A percentile compares a stretch with the other conserved stretches of the same genome.
These are phyloP conservation scores for Drosophila ochracea DNA, from an alignment of 2,888 invertebrate genomes.

Conservation along the genomic window DNA sequence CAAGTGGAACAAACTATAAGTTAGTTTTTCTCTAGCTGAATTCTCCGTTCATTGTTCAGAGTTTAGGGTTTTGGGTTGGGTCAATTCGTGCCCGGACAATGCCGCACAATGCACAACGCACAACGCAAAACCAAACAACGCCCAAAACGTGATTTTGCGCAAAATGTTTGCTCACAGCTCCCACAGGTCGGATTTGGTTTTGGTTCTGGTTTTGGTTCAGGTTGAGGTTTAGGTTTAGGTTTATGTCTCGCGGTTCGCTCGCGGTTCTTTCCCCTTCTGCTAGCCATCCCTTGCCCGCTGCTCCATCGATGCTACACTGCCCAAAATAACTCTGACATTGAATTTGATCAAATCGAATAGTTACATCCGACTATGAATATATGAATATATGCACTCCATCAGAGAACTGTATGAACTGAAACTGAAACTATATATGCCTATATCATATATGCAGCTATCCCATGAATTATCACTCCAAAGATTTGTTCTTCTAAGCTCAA, in stretches of 20 bases:
- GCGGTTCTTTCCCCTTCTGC: neutral
- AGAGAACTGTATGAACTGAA: too few relatives aligned
- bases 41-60: slow-evolving; percentile 42
- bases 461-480: neutral
- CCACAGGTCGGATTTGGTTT: slow-evolving; percentile 53
- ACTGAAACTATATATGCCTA: neutral
- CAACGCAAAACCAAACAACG: slow-evolving; percentile 75
- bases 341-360: too few relatives aligned
- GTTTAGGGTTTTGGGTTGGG: slow-evolving; percentile 43
- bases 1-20: slow-evolving; percentile 75
- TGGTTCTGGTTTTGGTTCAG: slow-evolving; percentile 10
- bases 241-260: slow-evolving; percentile 35
- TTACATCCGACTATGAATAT: too few relatives aligned
- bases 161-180: slow-evolving; percentile 59
- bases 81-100: slow-evolving; percentile 40
- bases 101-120: slow-evolving; percentile 36
- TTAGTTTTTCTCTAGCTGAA: slow-evolving; percentile 55
- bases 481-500: neutral
- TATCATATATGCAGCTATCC: neutral
- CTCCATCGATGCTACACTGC: neutral
- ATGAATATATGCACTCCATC: too few relatives aligned
- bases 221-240: slow-evolving; percentile 15
- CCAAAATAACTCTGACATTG: neutral
- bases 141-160: slow-evolving; percentile 76
- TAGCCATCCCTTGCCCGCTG: neutral